These are phyloP conservation scores for Chelonus formosanus DNA, from an alignment of 2,888 invertebrate species.

Conservation along the genomic window DNA sequence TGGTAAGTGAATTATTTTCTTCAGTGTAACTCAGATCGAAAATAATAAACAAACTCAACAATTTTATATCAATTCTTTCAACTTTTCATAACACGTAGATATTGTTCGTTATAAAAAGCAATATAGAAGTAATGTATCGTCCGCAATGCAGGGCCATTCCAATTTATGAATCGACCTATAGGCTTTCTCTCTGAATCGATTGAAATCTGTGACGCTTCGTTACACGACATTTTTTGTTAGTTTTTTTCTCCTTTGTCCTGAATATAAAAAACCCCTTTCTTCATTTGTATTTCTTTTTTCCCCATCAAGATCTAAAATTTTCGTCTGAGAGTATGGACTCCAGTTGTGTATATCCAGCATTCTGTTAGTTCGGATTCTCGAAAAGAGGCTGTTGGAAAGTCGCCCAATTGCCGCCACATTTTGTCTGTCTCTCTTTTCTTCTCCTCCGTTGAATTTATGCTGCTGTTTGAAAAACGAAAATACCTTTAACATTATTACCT, in stretches of 20 bases:
- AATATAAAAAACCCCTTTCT: conserved; percentile 18
- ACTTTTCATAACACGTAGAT: background rate
- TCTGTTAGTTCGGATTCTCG: conserved; percentile 31
- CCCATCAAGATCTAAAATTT: conserved; percentile 33
- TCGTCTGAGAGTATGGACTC: conserved; percentile 21
- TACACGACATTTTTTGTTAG: conserved; percentile 45
- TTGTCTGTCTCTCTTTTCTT: conserved; percentile 48
- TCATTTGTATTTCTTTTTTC: conserved; percentile 4
- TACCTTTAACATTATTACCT: conserved; percentile 63
- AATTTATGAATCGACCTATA: conserved; percentile 44
- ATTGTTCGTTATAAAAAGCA: conserved; percentile 30
- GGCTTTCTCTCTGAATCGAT: conserved; percentile 47
- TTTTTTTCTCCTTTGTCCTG: conserved; percentile 22
- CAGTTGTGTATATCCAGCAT: conserved; percentile 12
- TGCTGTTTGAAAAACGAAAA: conserved; percentile 52
- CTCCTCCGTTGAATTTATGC: conserved; percentile 28
- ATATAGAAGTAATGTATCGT: conserved; percentile 5
- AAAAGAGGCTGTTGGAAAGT: conserved; percentile 59
- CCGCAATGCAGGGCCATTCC: conserved; percentile 42
- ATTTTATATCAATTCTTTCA: background rate
- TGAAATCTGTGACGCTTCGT: conserved; percentile 58
- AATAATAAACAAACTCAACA: background rate
- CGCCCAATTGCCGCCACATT: conserved; percentile 63
- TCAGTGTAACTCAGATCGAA: too few species aligned
- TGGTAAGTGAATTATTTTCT: too few species aligned